Conservation (phyloP, 1,140 invertebrate genomes). For the Zaprionus lachaisei region DNA sequence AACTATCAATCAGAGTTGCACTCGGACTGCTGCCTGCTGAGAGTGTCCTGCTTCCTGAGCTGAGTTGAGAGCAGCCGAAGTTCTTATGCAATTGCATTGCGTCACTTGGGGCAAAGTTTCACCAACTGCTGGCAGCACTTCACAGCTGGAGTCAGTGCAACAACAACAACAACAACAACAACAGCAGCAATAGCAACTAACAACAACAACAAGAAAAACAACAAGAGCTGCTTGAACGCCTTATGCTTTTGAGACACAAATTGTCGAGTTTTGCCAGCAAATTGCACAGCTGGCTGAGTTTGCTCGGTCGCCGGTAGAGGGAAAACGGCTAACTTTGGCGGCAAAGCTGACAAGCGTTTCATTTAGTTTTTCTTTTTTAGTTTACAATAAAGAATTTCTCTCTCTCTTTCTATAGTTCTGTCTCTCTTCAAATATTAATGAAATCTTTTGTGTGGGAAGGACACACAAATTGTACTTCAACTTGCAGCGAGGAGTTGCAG, state of each 20-base stretch:
- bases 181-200: slow-evolving; percentile 16
- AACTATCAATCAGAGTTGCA: slow-evolving; percentile 46
- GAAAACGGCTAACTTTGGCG: slow-evolving; percentile 45
- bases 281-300: slow-evolving; percentile 72
- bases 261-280: slow-evolving; percentile 70
- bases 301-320: not conserved
- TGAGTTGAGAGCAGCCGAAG: slow-evolving; percentile 8
- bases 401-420: slow-evolving; percentile 1
- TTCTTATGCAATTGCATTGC: slow-evolving; percentile 43
- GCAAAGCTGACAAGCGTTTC: slow-evolving; percentile 67
- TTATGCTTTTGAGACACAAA: slow-evolving; percentile 62
- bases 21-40: slow-evolving; percentile 22
- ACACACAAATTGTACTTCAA: slow-evolving; percentile 59
- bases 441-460: slow-evolving; percentile 63
- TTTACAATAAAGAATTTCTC: slow-evolving; percentile 35
- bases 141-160: slow-evolving; percentile 47
- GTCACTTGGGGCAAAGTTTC: slow-evolving; percentile 42
- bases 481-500: slow-evolving; percentile 24
- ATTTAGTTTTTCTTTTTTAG: slow-evolving; percentile 47
- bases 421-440: slow-evolving; percentile 70
- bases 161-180: slow-evolving; percentile 27
- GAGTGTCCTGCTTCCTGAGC: slow-evolving; percentile 4
- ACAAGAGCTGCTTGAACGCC: slow-evolving; percentile 26
- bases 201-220: not conserved
- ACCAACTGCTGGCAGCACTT: slow-evolving; percentile 39